phyloP scores from a whole-genome alignment of 2,888 invertebrate genomes.

The Tachina fera region DNA sequence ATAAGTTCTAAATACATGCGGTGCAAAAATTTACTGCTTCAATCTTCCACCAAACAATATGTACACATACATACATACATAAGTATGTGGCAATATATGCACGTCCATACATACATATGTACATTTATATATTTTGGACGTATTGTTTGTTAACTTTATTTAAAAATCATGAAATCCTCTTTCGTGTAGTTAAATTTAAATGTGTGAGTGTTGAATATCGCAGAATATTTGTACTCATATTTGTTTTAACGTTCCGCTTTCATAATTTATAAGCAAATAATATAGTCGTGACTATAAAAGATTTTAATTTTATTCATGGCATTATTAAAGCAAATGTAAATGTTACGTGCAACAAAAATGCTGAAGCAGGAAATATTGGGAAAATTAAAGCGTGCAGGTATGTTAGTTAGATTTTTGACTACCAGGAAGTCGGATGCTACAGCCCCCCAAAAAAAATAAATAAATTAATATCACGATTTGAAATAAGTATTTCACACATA shows the following conservation, averaged over 20 bases:
- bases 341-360: neutral
- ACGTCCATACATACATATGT: neutral
- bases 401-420: no score
- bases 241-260: neutral
- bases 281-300: neutral
- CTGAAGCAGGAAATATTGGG: no score
- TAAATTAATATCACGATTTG: no score
- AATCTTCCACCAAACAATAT: neutral
- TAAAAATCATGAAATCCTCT: conserved; percentile 68
- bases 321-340: neutral
- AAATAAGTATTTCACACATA: no score
- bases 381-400: no score
- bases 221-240: neutral
- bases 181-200: neutral
- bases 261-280: no score
- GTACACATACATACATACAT: neutral
- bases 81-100: neutral
- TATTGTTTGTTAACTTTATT: conserved; percentile 71
- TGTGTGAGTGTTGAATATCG: conserved; percentile 17
- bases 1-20: conserved; percentile 7
- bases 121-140: neutral
- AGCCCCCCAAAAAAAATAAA: no score
- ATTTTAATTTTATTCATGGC: neutral
- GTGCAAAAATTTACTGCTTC: conserved; percentile 35
- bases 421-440: no score